phyloP scores from a whole-genome alignment of 2,888 invertebrate species.

The Drosophila macrospina region DNA sequence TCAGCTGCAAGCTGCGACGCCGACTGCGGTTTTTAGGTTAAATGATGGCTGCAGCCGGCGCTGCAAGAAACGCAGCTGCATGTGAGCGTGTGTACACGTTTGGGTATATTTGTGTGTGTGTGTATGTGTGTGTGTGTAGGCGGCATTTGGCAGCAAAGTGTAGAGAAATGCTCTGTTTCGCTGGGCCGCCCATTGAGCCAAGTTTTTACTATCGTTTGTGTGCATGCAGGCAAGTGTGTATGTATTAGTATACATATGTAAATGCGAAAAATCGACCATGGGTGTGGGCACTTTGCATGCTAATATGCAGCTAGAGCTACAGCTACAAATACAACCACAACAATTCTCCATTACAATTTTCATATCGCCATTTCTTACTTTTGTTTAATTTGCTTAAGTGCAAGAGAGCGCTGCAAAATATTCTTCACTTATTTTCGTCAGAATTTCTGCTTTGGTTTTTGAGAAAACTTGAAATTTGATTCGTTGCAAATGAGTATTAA shows the following conservation, averaged over 20 bases:
- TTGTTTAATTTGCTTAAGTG: constrained; percentile 38
- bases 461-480: constrained; percentile 46
- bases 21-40: constrained; percentile 73
- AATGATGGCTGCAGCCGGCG: constrained; percentile 75
- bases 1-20: constrained; percentile 50
- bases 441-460: constrained; percentile 32
- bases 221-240: constrained; percentile 19
- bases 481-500: constrained; percentile 66
- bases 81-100: constrained; percentile 5
- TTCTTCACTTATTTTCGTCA: constrained; percentile 41
- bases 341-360: constrained; percentile 22
- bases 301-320: constrained; percentile 29
- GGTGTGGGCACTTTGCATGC: constrained; percentile 69
- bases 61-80: constrained; percentile 57
- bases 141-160: constrained; percentile 71
- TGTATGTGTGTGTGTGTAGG: constrained; percentile 67
- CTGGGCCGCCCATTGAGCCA: constrained; percentile 62
- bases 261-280: constrained; percentile 76
- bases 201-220: constrained; percentile 69
- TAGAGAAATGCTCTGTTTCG: constrained; percentile 68
- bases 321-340: constrained; percentile 22
- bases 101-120: constrained; percentile 40
- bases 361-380: constrained; percentile 57
- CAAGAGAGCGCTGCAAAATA: constrained; percentile 46
- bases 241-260: constrained; percentile 25